Evolutionary conservation across 1,140 invertebrate species (phyloP).

Genomic region (Ladona fulva): DNA sequence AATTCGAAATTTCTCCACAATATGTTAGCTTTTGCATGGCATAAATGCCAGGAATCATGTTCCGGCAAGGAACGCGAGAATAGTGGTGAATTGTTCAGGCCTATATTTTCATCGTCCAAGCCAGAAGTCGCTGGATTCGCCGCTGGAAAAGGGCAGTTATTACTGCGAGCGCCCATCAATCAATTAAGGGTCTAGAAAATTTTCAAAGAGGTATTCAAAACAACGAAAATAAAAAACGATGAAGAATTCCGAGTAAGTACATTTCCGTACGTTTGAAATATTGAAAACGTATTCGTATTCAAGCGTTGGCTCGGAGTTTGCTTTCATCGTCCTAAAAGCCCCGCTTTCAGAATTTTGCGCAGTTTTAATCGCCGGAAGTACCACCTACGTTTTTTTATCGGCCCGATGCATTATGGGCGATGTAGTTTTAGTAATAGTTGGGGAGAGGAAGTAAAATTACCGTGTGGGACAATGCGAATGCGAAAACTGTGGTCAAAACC

Average conservation of each 20-base stretch:
- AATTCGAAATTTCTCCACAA: no score
- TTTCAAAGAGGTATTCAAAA: background rate
- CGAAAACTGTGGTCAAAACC: background rate
- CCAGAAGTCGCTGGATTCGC: no score
- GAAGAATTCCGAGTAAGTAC: background rate
- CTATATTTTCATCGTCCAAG: no score
- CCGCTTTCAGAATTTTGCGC: background rate
- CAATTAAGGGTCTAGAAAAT: no score
- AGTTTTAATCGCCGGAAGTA: conserved; percentile 2
- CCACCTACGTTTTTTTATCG: background rate
- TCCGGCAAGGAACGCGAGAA: no score
- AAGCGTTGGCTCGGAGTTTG: background rate
- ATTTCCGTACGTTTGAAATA: background rate
- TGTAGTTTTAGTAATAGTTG: background rate
- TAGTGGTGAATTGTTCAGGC: no score
- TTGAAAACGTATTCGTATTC: background rate
- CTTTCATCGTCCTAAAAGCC: background rate
- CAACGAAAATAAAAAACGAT: background rate
- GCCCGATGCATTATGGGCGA: background rate
- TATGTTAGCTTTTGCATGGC: no score
- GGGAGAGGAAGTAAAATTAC: background rate
- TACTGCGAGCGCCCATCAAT: no score
- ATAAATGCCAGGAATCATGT: no score
- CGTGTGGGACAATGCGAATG: background rate
- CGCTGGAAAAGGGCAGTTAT: no score